Base-by-base conservation (phyloP, 2,797 vertebrate species). In the Myripristis murdjan region DNA sequence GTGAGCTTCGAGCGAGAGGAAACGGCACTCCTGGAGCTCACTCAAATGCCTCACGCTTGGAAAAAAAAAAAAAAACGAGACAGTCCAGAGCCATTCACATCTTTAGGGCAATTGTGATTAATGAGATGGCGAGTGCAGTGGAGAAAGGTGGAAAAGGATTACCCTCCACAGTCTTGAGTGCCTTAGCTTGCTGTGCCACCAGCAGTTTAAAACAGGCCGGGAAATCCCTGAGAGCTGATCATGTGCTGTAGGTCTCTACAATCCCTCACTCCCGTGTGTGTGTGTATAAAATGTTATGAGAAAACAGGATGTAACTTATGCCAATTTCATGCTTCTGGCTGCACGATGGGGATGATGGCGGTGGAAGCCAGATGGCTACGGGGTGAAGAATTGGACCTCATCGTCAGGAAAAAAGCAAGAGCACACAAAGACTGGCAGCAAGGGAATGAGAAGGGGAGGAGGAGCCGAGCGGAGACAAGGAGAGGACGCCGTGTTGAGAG, bases 381-480 rank as follows among this genome's bases (percentile, higher is more conserved):
- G 51, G 1, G 43, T 15, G 55, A 23, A 60, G 54, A 44, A 15
- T 10, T 43, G 37, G 51, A 62, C 46, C 59, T 20, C 35, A 64
- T 43, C 63, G 57, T 55, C 60, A 70, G 52, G 57, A 61, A 77
- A 60, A 43, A 47, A 16, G 37, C 28, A 8, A 6, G 31, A 53
- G 84, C 74, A 78, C 67, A 88, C 78, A 89, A 89, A 87, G 86
- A 80, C 70, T 7, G 18, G 43, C 2, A 52, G 46, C 26, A 47
- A 35, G 1, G 8, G 18, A 48, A 37, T 6, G 55, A 55, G 53
- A 61, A 15, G n/a, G 48, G 51, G 64, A 59, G 24, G 35, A 64
- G 41, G 24, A 70, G 2, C n/a, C 9, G 47, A 65, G 20, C 48
- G 20, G 62, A 14, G 15, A 61, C 15, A 7, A 48, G 1, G 15